Evolutionary conservation across 2,113 vertebrate species (phyloP).

Genomic region (Bufo gargarizans): DNA sequence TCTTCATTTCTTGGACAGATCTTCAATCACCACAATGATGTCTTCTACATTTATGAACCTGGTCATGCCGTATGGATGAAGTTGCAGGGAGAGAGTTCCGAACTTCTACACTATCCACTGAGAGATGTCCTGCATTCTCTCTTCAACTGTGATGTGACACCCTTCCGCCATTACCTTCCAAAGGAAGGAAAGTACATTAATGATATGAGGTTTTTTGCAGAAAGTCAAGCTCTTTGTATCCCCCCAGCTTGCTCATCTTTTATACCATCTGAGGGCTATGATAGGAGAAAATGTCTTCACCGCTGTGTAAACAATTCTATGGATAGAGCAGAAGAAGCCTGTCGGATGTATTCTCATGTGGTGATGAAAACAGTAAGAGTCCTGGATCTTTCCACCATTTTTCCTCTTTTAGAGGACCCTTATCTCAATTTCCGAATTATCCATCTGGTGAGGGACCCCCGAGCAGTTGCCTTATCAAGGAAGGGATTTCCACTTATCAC

Average conservation of each 20-base stretch:
- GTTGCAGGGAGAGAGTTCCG: slow-evolving; percentile 59
- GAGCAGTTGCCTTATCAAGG: slow-evolving; percentile 71
- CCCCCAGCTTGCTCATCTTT: slow-evolving; percentile 69
- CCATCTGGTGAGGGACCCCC: slow-evolving; percentile 78
- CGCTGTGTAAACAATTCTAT: slow-evolving; percentile 60
- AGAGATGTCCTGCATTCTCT: slow-evolving; percentile 72
- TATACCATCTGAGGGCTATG: slow-evolving; percentile 61
- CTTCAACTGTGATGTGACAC: slow-evolving; percentile 76
- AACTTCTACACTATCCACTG: slow-evolving; percentile 70
- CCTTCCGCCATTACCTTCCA: slow-evolving; percentile 73
- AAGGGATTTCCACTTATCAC: slow-evolving; percentile 65
- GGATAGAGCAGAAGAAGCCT: slow-evolving; percentile 63
- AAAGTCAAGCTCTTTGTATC: slow-evolving; percentile 77
- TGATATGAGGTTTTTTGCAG: slow-evolving; percentile 74
- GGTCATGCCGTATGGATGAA: slow-evolving; percentile 76
- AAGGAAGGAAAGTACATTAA: slow-evolving; percentile 64
- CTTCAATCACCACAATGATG: slow-evolving; percentile 79
- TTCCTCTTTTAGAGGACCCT: slow-evolving; percentile 74
- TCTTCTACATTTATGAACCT: slow-evolving; percentile 83
- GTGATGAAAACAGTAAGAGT: slow-evolving; percentile 77
- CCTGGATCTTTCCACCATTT: slow-evolving; percentile 78
- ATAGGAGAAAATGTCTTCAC: slow-evolving; percentile 61
- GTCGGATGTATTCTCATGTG: slow-evolving; percentile 73
- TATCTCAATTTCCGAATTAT: slow-evolving; percentile 74
- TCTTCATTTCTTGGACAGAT: slow-evolving; percentile 82